Conservation (phyloP, 1,140 invertebrate species). For the Melitaea cinxia region DNA sequence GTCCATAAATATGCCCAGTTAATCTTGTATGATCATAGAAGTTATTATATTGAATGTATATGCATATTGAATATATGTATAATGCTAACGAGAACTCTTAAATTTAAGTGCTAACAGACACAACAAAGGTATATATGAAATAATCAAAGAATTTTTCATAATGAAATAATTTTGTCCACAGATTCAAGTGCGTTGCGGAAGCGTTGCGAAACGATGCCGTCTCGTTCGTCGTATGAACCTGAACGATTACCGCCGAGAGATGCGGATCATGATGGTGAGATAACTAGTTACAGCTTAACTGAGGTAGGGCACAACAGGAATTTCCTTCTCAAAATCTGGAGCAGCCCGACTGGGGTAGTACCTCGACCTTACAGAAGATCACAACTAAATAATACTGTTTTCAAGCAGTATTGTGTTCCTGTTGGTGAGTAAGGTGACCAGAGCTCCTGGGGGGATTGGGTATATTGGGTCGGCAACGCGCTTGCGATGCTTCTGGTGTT, state of each 20-base stretch:
- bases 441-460: too few relatives aligned
- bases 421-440: too few relatives aligned
- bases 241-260: constrained; percentile 62
- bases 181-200: constrained; percentile 82
- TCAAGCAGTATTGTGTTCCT: too few relatives aligned
- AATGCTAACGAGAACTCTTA: background rate
- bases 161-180: constrained; percentile 39
- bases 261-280: constrained; percentile 44
- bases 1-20: background rate
- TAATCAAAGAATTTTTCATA: background rate
- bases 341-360: too few relatives aligned
- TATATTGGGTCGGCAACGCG: too few relatives aligned
- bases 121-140: background rate
- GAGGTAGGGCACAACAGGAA: background rate
- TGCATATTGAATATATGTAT: background rate
- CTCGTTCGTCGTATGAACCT: constrained; percentile 75
- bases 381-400: too few relatives aligned
- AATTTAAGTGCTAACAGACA: background rate
- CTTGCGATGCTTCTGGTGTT: too few relatives aligned
- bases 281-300: background rate
- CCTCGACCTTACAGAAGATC: too few relatives aligned
- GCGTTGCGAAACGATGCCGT: constrained; percentile 90
- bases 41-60: background rate
- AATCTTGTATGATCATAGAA: background rate
- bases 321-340: background rate